Evolutionary conservation across 2,113 vertebrate species (phyloP), one percentile per base, ranked within the genome.

Genomic region (Barbus barbus): DNA sequence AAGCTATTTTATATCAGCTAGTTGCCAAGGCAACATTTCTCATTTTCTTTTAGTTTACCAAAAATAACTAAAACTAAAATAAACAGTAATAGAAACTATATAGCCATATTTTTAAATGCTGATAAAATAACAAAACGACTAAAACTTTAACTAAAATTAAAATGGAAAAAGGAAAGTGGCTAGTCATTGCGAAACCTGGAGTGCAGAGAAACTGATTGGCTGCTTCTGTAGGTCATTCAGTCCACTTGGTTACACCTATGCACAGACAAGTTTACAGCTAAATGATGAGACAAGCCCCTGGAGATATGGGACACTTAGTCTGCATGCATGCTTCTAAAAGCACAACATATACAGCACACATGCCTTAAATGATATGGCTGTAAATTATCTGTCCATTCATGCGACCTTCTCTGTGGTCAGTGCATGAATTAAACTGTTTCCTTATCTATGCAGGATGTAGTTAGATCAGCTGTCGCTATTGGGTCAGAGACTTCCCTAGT

Each of bases 221-320:
- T 74, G 67, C 8, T 46, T 75, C 71, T 83, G 51, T 85, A 48
- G 86, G 83, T 83, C 81, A 85, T 84, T 77, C 82, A 80, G 88
- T 91, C 83, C 89, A 85, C 51, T 78, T 84, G 72, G 80, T 82
- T 88, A 79, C 76, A 84, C 81, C 41, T 80, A 46, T n/a, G 18
- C 48, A 67, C 73, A 56, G 60, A 53, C 18, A 48, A 20, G 67
- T 73, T 84, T 85, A 80, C 72, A 79, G 24, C 58, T 36, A 88
- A 85, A 84, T 77, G 76, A 78, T 85, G 80, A 83, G 87, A 75
- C 67, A 33, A 51, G 41, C 74, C 86, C 67, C 72, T 78, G 36
- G 60, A 84, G 74, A 86, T 86, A 78, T 87, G 76, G 89, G 86
- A 48, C 72, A 86, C 81, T 38, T 51, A 31, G 73, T 56, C 80